Percentiles rank a stretch among this genome's conserved stretches.
These are phyloP conservation scores for Phaethornis superciliosus DNA, from an alignment of 2,113 vertebrate species.

Conservation along the genomic window DNA sequence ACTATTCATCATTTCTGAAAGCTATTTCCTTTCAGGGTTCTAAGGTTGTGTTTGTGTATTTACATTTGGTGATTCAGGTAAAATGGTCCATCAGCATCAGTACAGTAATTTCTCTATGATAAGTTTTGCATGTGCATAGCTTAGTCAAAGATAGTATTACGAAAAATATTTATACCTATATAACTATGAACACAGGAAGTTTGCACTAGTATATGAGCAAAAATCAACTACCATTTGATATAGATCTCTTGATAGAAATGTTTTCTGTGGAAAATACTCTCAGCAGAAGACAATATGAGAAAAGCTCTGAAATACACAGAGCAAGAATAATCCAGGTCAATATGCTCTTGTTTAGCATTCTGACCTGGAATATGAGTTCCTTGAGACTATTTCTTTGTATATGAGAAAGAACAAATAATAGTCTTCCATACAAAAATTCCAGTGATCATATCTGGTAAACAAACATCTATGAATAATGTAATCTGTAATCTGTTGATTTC, in stretches of 20 bases:
- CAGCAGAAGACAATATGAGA: not conserved
- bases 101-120: not conserved
- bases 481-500: not conserved
- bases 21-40: constrained; percentile 40
- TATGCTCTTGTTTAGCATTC: not conserved
- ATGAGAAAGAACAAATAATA: not conserved
- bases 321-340: not conserved
- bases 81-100: constrained; percentile 5
- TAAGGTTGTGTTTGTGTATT: constrained; percentile 16
- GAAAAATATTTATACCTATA: not conserved
- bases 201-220: not conserved
- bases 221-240: not conserved
- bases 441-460: not conserved
- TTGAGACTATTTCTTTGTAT: not conserved
- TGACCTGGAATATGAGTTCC: not conserved
- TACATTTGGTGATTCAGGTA: not conserved
- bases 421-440: accelerated
- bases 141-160: not conserved
- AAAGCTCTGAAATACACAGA: not conserved
- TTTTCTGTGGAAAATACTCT: not conserved
- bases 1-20: constrained; percentile 35
- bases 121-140: not conserved
- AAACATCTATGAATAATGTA: not conserved
- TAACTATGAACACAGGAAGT: not conserved
- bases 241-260: not conserved